phyloP scores from a whole-genome alignment of 2,113 vertebrate species.

The Oryzias woworae region DNA sequence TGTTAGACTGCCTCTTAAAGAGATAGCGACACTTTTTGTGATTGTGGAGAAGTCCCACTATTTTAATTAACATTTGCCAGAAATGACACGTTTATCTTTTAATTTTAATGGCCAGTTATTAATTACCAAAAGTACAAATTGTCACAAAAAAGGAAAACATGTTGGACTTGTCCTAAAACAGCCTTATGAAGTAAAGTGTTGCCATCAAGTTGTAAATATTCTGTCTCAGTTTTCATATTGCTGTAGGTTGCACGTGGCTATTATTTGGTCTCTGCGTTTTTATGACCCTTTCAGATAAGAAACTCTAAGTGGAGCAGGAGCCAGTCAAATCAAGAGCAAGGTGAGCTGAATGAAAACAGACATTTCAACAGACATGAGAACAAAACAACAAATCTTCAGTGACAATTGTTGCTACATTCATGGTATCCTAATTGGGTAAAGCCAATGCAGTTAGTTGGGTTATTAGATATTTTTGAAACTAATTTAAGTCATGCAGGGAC shows the following conservation, averaged over 20 bases:
- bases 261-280: constrained; percentile 18
- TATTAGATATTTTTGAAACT: too few relatives aligned
- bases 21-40: constrained; percentile 34
- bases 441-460: background rate
- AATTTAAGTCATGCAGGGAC: too few relatives aligned
- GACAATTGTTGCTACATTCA: constrained; percentile 4
- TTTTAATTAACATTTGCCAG: constrained; percentile 15
- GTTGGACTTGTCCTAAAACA: too few relatives aligned
- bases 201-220: too few relatives aligned
- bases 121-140: too few relatives aligned
- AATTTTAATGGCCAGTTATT: background rate
- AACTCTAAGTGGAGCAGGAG: constrained; percentile 23
- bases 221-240: constrained; percentile 1
- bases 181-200: too few relatives aligned
- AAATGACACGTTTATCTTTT: background rate
- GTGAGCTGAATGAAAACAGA: constrained; percentile 50
- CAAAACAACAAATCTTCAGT: constrained; percentile 17
- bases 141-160: too few relatives aligned
- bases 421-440: background rate
- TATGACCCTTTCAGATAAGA: constrained; percentile 42
- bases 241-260: constrained; percentile 7
- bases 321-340: constrained; percentile 8
- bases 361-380: constrained; percentile 29
- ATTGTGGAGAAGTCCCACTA: constrained; percentile 24
- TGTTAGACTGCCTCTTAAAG: constrained; percentile 43